Percentiles rank a stretch among this genome's conserved stretches.
phyloP scores from a whole-genome alignment of 2,797 vertebrate species.

The Alectoris magna region DNA sequence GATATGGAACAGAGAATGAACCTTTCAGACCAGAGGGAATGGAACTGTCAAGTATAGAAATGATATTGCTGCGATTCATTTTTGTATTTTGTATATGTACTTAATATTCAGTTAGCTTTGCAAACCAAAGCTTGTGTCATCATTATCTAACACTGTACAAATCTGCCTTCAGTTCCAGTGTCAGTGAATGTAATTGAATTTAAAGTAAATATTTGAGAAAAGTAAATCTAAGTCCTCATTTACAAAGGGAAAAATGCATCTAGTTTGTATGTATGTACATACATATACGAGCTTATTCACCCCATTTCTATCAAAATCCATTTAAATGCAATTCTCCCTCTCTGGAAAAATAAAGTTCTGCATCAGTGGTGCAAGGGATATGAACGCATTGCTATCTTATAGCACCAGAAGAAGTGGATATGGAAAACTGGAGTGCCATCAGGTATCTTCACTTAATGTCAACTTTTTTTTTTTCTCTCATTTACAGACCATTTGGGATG shows the following conservation, averaged over 20 bases:
- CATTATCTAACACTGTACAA: slow-evolving; percentile 15
- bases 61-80: background rate
- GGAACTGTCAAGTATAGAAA: background rate
- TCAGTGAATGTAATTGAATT: slow-evolving; percentile 34
- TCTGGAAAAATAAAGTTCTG: slow-evolving; percentile 6
- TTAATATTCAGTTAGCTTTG: slow-evolving; percentile 31
- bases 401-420: background rate
- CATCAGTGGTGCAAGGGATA: background rate
- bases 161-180: background rate
- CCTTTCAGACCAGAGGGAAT: background rate
- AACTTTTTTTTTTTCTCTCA: background rate
- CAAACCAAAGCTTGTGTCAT: slow-evolving; percentile 6
- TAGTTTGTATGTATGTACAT: background rate
- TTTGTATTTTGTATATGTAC: background rate
- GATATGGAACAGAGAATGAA: background rate
- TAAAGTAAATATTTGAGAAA: slow-evolving; percentile 49
- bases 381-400: background rate
- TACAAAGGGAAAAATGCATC: background rate
- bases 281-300: background rate
- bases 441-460: background rate
- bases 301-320: background rate
- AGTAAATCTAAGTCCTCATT: slow-evolving; percentile 16
- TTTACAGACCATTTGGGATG: background rate
- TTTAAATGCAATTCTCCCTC: background rate
- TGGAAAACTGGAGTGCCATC: background rate